Conservation (phyloP, 2,888 invertebrate species). For the Polylopha cassiicola region DNA sequence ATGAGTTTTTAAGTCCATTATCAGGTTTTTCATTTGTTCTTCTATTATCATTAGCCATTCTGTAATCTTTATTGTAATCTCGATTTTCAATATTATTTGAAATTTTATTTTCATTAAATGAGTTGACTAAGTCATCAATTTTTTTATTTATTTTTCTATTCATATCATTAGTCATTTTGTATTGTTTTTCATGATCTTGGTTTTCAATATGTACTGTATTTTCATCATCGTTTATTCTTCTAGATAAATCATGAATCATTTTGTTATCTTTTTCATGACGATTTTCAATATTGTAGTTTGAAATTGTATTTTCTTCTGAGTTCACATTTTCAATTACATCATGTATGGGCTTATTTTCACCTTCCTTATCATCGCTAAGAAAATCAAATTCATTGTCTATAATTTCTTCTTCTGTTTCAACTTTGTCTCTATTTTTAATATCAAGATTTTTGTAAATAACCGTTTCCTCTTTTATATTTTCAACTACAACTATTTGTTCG, state of each 20-base stretch:
- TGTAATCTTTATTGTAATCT: not conserved
- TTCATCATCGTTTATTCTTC: conserved; percentile 7
- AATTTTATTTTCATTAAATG: too few species aligned
- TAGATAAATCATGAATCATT: conserved; percentile 3
- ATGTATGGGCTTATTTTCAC: conserved; percentile 8
- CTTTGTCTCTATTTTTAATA: not conserved
- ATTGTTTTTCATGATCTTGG: not conserved
- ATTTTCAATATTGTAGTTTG: conserved; percentile 7
- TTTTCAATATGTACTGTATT: conserved; percentile 3
- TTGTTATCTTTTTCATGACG: conserved; percentile 1
- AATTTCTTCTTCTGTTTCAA: not conserved
- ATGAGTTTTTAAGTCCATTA: too few species aligned
- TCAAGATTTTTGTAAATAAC: conserved; percentile 13
- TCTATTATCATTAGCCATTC: not conserved
- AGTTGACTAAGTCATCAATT: not conserved
- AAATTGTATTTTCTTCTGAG: conserved; percentile 14
- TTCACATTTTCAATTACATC: conserved; percentile 15
- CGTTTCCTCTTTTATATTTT: conserved; percentile 9
- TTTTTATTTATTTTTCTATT: not conserved
- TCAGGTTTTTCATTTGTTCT: not conserved
- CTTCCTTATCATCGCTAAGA: conserved; percentile 3
- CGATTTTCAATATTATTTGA: not conserved
- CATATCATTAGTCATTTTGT: conserved; percentile 1
- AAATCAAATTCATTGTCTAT: conserved; percentile 12
- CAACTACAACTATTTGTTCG: conserved; percentile 9